Percentiles rank a stretch among this genome's conserved stretches.
Conservation (phyloP, 2,888 invertebrate genomes). For the Schizaphis graminum region DNA sequence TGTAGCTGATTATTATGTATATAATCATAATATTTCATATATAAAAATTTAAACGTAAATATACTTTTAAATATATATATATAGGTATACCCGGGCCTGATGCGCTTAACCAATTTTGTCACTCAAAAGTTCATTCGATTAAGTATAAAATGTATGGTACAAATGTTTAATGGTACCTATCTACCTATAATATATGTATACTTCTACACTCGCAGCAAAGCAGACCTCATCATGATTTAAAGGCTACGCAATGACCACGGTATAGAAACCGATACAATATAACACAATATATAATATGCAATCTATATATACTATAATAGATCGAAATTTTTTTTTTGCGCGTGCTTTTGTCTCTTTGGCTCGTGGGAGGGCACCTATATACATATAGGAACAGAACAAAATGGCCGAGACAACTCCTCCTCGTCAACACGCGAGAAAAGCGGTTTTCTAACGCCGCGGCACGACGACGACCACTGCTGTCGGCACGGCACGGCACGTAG, state of each 20-base stretch:
- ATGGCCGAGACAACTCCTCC: conserved; percentile 58
- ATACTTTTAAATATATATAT: no score
- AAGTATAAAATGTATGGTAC: no score
- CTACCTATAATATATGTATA: no score
- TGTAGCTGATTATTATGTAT: neutral
- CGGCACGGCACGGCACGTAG: neutral
- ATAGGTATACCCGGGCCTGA: no score
- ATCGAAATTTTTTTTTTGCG: conserved; percentile 3
- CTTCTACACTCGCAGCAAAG: no score
- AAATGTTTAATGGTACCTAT: no score
- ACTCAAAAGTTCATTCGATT: no score
- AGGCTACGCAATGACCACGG: no score
- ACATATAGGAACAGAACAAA: conserved; percentile 12
- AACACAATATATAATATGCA: neutral
- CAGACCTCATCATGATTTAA: no score
- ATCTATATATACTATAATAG: neutral
- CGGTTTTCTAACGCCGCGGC: conserved; percentile 52
- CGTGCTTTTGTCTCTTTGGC: neutral
- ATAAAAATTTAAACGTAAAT: no score
- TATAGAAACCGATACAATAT: no score
- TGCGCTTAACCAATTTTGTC: no score
- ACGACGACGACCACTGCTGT: conserved; percentile 15
- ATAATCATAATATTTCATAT: neutral
- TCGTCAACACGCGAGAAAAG: conserved; percentile 41
- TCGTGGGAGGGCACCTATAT: conserved; percentile 14